Evolutionary conservation across 2,888 invertebrate species (phyloP), one percentile per base, ranked within the genome.

Genomic region (Drosophila prostipennis): DNA sequence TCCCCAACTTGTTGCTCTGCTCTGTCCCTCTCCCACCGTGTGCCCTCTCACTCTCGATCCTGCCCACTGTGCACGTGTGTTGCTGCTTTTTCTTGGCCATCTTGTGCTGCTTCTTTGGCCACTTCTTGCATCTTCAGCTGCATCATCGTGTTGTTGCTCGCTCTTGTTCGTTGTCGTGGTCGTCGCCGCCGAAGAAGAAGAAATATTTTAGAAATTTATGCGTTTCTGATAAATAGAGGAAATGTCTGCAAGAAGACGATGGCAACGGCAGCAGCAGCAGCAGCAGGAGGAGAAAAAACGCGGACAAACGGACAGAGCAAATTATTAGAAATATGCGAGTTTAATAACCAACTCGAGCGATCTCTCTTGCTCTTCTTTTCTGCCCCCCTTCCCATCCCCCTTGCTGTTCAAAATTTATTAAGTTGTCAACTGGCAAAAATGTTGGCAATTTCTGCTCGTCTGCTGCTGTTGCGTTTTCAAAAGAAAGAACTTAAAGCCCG

Each of bases 361-460:
- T 60, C 37, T 63, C 43, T 59, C 52, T 52, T 40, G 43, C 42
- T 46, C 34, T 40, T 58, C 51, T 52, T 42, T 23, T 36, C 23
- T 40, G 56, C 58, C 69, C 39, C 23, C 42, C 10, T 11, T 2
- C 19, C 19, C 19, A 1, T 19, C 11, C 53, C 36, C 11, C 40
- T 52, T 54, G 55, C 63, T 65, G 74, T 70, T 82, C 80, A 83
- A 80, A 83, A 84, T 84, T 87, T 84, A 84, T 84, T 84, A 80
- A 84, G 84, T 84, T 84, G 84, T 84, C 84, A 84, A 84, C 87
- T 56, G 71, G 84, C 78, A 87, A 84, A 83, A 79, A 83, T 87
- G 79, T 72, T 81, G 74, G 73, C 84, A 81, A 83, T 83, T 78
- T 53, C 52, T 43, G 69, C 51, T 11, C 26, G n/a, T 26, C 39